Conservation (phyloP, 2,113 vertebrate species). For the Otolemur garnettii region DNA sequence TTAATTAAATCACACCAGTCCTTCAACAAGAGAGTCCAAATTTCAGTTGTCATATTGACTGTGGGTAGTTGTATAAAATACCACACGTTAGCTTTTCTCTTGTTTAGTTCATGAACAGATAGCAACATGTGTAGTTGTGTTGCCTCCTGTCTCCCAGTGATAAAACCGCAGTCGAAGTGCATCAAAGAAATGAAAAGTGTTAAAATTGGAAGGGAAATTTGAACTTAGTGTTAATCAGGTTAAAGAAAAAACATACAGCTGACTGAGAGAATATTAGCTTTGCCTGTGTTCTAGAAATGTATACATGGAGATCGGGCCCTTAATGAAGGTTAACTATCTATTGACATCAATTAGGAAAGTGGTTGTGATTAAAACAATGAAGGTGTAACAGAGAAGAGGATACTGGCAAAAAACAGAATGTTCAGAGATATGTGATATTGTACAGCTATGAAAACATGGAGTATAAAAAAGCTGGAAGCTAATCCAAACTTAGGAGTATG, state of each 20-base stretch:
- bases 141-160: not conserved
- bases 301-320: not conserved
- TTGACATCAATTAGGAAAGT: not conserved
- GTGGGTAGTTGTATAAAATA: not conserved
- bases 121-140: not conserved
- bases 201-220: slow-evolving; percentile 50
- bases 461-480: slow-evolving; percentile 17
- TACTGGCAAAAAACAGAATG: not conserved
- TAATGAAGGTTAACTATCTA: not conserved
- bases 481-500: not conserved
- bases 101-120: not conserved
- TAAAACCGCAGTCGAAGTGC: not conserved
- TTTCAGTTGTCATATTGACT: slow-evolving; percentile 23
- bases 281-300: not conserved
- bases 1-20: slow-evolving; percentile 12
- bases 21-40: not conserved
- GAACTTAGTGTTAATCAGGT: not conserved
- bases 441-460: not conserved
- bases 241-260: not conserved
- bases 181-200: slow-evolving; percentile 24
- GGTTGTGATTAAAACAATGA: not conserved
- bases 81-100: not conserved
- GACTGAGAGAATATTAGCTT: not conserved
- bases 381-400: not conserved
- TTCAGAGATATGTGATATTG: not conserved